phyloP scores from a whole-genome alignment of 2,113 vertebrate genomes.

The Myodes glareolus region DNA sequence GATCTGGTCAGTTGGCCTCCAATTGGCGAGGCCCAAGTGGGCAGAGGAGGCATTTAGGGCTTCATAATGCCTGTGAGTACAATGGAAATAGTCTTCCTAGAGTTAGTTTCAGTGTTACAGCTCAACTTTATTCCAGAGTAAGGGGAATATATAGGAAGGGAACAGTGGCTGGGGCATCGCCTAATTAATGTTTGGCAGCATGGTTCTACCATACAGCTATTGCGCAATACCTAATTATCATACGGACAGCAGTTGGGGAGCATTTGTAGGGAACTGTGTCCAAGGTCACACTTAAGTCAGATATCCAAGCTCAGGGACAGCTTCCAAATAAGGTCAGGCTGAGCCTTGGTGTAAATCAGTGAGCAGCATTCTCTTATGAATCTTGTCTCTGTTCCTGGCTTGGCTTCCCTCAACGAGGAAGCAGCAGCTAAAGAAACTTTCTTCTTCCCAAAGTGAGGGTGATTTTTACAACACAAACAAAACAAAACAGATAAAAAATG shows the following conservation, averaged over 20 bases:
- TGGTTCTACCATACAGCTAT: neutral
- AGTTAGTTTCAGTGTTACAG: neutral
- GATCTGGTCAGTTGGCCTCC: neutral
- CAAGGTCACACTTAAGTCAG: neutral
- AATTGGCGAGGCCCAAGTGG: neutral
- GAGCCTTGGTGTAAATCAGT: neutral
- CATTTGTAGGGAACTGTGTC: neutral
- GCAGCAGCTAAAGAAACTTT: neutral
- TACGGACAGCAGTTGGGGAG: neutral
- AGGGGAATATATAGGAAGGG: neutral
- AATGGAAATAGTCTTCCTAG: neutral
- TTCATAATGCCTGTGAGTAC: neutral
- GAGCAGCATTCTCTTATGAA: neutral
- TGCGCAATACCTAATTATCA: neutral
- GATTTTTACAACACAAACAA: neutral
- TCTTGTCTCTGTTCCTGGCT: neutral
- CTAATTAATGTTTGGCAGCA: neutral
- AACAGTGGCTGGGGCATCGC: neutral
- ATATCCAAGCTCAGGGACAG: neutral
- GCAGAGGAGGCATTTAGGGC: neutral
- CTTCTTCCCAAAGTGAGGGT: neutral
- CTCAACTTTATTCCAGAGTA: neutral
- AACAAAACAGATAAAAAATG: neutral
- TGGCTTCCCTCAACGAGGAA: neutral
- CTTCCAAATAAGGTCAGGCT: neutral